A percentile compares a stretch with the other conserved stretches of the same genome.
These are phyloP conservation scores for Elegia similella DNA, from an alignment of 2,888 invertebrate genomes.

Conservation along the genomic window DNA sequence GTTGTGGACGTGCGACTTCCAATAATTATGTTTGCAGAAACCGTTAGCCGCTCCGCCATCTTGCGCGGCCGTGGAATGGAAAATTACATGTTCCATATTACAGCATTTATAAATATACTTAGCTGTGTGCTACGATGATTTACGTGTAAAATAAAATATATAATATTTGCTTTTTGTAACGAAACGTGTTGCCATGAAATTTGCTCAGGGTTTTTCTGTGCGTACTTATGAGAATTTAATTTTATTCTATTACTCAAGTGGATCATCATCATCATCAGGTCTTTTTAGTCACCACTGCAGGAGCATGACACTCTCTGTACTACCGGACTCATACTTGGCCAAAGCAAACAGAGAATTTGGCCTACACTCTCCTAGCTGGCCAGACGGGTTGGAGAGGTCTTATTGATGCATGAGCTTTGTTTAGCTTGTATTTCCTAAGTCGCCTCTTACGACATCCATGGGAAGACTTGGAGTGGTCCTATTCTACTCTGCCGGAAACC, in stretches of 20 bases:
- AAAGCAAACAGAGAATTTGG: no score
- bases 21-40: slow-evolving; percentile 77
- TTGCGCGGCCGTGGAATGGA: slow-evolving; percentile 37
- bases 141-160: slow-evolving; percentile 18
- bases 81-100: slow-evolving; percentile 19
- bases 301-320: no score
- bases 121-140: slow-evolving; percentile 14
- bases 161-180: slow-evolving; percentile 12
- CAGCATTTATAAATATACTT: slow-evolving; percentile 15
- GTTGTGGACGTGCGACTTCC: slow-evolving; percentile 67
- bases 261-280: no score
- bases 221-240: neutral
- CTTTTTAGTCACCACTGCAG: no score
- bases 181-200: slow-evolving; percentile 4
- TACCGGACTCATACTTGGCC: no score
- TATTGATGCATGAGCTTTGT: no score
- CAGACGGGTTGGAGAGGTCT: no score
- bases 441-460: no score
- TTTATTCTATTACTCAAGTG: neutral
- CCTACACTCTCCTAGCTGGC: no score
- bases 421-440: no score
- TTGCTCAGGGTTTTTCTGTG: neutral
- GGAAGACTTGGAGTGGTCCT: no score
- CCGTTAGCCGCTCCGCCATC: slow-evolving; percentile 50
- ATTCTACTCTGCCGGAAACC: no score